Percentiles rank a stretch among this genome's conserved stretches.
These are phyloP conservation scores for Ischnura elegans DNA, from an alignment of 2,888 invertebrate species.

Conservation along the genomic window DNA sequence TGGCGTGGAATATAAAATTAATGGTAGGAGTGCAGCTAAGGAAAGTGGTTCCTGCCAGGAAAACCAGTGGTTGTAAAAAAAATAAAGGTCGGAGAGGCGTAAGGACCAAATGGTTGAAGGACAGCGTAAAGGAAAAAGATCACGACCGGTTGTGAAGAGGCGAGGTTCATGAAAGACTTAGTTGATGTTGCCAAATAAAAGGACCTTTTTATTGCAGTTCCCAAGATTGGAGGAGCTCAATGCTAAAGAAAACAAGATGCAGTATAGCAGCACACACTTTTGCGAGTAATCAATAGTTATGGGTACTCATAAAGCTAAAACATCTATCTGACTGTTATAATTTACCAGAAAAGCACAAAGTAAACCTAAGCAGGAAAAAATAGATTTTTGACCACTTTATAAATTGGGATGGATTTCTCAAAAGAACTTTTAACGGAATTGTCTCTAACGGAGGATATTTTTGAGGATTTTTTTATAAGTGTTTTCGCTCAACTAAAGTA, in stretches of 20 bases:
- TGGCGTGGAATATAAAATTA: neutral
- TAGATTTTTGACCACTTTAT: too few relatives aligned
- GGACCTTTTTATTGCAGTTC: neutral
- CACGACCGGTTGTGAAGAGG: neutral
- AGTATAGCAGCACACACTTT: neutral
- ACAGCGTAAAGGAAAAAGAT: neutral
- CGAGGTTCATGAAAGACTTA: constrained; percentile 26
- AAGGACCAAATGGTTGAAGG: neutral
- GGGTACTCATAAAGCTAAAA: too few relatives aligned
- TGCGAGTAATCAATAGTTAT: too few relatives aligned
- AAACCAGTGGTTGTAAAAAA: neutral
- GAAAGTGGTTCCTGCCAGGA: neutral
- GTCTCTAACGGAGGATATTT: too few relatives aligned
- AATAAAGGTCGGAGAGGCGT: neutral
- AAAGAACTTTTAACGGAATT: too few relatives aligned
- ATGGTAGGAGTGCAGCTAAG: neutral
- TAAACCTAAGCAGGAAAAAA: too few relatives aligned
- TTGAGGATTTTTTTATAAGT: too few relatives aligned
- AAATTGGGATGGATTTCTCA: too few relatives aligned
- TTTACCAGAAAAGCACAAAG: too few relatives aligned
- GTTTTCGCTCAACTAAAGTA: too few relatives aligned
- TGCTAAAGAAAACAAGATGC: neutral
- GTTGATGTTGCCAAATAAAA: neutral
- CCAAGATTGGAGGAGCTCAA: neutral
- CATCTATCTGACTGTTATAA: too few relatives aligned